Conservation (phyloP, 2,797 vertebrate genomes). For the Pterois miles region DNA sequence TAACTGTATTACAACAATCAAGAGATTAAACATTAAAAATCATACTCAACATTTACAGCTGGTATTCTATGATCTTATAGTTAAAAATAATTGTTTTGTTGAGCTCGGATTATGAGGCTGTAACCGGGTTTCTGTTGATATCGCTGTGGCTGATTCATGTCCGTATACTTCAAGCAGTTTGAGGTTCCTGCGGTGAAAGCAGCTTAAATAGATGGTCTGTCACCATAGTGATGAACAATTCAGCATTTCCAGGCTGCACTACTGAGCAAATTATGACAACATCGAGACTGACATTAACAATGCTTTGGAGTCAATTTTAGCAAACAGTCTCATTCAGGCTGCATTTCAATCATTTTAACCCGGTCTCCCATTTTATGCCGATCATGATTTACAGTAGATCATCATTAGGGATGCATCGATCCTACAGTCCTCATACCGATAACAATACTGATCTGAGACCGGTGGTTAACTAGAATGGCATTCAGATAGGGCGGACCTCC, state of each 20-base stretch:
- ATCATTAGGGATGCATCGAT: too few species aligned
- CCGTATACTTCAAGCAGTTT: slow-evolving; percentile 35
- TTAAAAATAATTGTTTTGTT: not conserved
- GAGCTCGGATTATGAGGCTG: not conserved
- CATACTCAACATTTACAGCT: not conserved
- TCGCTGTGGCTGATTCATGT: slow-evolving; percentile 22
- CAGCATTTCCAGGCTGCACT: slow-evolving; percentile 6
- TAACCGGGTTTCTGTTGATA: not conserved
- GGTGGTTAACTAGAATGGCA: too few species aligned
- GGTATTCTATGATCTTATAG: not conserved
- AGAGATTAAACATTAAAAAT: not conserved
- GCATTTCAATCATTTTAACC: not conserved
- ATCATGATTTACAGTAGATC: not conserved
- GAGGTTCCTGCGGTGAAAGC: slow-evolving; percentile 33
- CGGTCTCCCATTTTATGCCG: not conserved
- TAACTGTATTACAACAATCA: slow-evolving; percentile 5
- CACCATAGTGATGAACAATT: slow-evolving; percentile 52
- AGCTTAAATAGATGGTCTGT: slow-evolving; percentile 33
- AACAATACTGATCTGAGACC: too few species aligned
- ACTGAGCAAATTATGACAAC: not conserved
- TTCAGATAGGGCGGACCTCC: too few species aligned
- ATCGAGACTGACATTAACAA: not conserved
- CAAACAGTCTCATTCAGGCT: not conserved
- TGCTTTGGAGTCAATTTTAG: not conserved
- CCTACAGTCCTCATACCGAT: too few species aligned